Evolutionary conservation across 2,888 invertebrate species (phyloP).

Genomic region (Drosophila lutescens): DNA sequence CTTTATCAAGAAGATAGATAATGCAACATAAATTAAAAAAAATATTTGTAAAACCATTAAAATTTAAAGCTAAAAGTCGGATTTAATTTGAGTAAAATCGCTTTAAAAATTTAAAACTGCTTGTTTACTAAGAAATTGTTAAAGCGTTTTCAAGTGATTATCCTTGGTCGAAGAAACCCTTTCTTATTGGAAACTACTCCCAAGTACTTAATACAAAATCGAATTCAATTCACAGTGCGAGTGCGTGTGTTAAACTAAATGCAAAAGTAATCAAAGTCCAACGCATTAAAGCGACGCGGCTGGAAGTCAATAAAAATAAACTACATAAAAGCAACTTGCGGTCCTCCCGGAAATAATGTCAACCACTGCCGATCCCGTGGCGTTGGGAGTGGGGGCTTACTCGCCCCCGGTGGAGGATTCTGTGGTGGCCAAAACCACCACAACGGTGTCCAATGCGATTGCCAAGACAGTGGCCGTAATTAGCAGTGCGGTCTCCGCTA

Average conservation of each 20-base stretch:
- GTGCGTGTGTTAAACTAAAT: conserved; percentile 57
- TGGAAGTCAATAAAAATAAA: conserved; percentile 76
- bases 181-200: conserved; percentile 21
- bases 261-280: conserved; percentile 69
- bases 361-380: conserved; percentile 46
- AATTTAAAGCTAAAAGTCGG: too few species aligned
- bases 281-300: conserved; percentile 64
- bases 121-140: too few species aligned
- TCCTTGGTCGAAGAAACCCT: conserved; percentile 4
- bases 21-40: too few species aligned
- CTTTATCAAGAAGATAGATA: too few species aligned
- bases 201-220: conserved; percentile 58
- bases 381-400: conserved; percentile 19
- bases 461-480: conserved; percentile 71
- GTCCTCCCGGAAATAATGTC: conserved; percentile 68
- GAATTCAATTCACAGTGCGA: conserved; percentile 38
- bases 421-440: conserved; percentile 10
- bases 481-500: conserved; percentile 62
- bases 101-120: too few species aligned
- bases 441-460: conserved; percentile 53
- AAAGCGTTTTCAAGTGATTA: not conserved
- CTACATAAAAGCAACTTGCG: conserved; percentile 70
- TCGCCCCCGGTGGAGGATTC: not conserved
- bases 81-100: too few species aligned
- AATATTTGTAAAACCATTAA: too few species aligned